These are phyloP conservation scores for Sarotherodon lohbergeri DNA, from an alignment of 2,113 vertebrate species.

Conservation along the genomic window DNA sequence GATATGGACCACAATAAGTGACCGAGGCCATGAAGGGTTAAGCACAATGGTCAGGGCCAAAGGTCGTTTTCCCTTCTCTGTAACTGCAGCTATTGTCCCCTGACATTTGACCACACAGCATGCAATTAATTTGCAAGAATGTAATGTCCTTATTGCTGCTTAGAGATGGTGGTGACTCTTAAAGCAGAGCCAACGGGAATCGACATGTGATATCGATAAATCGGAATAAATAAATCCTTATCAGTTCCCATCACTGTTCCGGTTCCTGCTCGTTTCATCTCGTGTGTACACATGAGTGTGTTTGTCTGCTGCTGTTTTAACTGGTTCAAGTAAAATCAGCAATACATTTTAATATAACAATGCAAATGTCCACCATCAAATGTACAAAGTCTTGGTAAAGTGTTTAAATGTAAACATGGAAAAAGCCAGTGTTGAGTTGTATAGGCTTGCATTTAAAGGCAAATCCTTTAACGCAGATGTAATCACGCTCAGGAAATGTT, in stretches of 20 bases:
- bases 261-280: rapidly evolving
- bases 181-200: background rate
- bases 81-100: background rate
- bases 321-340: background rate
- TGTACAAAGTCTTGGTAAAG: background rate
- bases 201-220: background rate
- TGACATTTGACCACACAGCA: background rate
- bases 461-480: too few relatives aligned
- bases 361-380: background rate
- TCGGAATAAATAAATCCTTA: rapidly evolving
- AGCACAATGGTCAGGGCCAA: rapidly evolving
- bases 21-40: background rate
- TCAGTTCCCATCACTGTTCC: rapidly evolving
- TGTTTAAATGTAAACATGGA: background rate
- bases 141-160: background rate
- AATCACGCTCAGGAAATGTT: too few relatives aligned
- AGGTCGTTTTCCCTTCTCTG: background rate
- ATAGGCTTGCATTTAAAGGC: background rate
- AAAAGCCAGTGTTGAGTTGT: background rate
- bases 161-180: background rate
- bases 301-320: background rate
- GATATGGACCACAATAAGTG: too few relatives aligned
- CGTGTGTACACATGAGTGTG: background rate
- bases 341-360: background rate
- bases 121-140: background rate